Evolutionary conservation across 2,113 vertebrate genomes (phyloP).

Genomic region (Tylochromis polylepis): DNA sequence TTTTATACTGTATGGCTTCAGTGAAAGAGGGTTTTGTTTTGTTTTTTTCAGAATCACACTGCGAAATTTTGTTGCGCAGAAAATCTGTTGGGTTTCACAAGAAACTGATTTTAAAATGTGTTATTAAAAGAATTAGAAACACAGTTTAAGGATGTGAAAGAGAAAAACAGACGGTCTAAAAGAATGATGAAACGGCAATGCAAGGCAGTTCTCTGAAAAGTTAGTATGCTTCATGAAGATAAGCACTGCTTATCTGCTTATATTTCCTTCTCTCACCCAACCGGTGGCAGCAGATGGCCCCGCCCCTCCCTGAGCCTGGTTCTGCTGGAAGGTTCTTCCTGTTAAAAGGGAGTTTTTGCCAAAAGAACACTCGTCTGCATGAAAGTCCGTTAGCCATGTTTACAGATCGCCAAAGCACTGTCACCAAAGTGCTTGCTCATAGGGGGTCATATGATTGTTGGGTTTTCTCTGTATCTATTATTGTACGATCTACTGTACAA

Average conservation of each 20-base stretch:
- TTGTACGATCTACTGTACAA: too few species aligned
- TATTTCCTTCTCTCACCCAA: too few species aligned
- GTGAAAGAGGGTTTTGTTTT: too few species aligned
- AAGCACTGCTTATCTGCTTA: too few species aligned
- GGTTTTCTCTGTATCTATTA: too few species aligned
- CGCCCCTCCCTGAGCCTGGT: too few species aligned
- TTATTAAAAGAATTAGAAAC: neutral
- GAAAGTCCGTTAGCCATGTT: too few species aligned
- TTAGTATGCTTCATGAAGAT: neutral
- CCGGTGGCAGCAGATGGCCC: too few species aligned
- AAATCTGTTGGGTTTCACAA: neutral
- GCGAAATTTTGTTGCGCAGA: neutral
- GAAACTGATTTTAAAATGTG: neutral
- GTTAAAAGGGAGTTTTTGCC: neutral
- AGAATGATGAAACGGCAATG: neutral
- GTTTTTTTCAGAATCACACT: neutral
- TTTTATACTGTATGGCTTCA: neutral
- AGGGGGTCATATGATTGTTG: too few species aligned
- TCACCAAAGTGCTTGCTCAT: too few species aligned
- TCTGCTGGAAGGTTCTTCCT: too few species aligned
- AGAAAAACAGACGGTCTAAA: neutral
- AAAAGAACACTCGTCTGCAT: neutral
- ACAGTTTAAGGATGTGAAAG: neutral
- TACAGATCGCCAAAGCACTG: too few species aligned
- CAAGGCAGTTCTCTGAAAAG: rapidly evolving